Evolutionary conservation across 2,113 vertebrate species (phyloP), one percentile per base, ranked within the genome.

Genomic region (Amblyopsis rosae): DNA sequence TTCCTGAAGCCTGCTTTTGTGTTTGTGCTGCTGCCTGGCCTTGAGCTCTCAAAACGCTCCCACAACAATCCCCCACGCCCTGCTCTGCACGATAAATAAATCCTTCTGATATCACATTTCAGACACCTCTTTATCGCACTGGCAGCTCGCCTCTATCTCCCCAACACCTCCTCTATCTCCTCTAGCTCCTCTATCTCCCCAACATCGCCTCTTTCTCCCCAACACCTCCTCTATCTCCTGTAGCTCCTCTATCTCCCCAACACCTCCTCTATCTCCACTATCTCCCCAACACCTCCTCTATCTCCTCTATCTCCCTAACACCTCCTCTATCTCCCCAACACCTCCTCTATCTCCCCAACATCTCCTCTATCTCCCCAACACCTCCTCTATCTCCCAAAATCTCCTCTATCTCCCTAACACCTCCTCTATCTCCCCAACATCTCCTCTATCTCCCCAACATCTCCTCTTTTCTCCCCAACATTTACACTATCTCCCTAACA

Each of bases 81-180:
- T 76, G 71, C 74, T 55, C 59, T 70, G 68, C 76, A 86, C 83
- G 88, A 90, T 92, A 90, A 92, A 93, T 93, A 90, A 91, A 92
- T 92, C 90, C 72, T 77, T 92, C 70, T 89, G 92, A 93, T 92
- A 87, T 91, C 71, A 73, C 19, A 77, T 84, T 87, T 86, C 80
- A 89, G 87, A 86, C 85, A 87, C 78, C 79, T 87, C 90, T 92
- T 92, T 82, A 92, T 91, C 80, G 77, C 75, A 73, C 76, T 51
- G 19, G 19, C 19, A 77, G 65, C 61, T 55, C 64, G 6, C 71
- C 70, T 59, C 70, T 65, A 62, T 70, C 68, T 59, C 12, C 69
- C 19, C 58, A 62, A 53, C 69, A 72, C 70, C 70, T 62, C 58
- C 46, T 69, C 72, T 59, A 68, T 67, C 65, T 87, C 84, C 68